Percentiles rank a stretch among this genome's conserved stretches.
Conservation (phyloP, 1,140 invertebrate genomes). For the Heliothis virescens region DNA sequence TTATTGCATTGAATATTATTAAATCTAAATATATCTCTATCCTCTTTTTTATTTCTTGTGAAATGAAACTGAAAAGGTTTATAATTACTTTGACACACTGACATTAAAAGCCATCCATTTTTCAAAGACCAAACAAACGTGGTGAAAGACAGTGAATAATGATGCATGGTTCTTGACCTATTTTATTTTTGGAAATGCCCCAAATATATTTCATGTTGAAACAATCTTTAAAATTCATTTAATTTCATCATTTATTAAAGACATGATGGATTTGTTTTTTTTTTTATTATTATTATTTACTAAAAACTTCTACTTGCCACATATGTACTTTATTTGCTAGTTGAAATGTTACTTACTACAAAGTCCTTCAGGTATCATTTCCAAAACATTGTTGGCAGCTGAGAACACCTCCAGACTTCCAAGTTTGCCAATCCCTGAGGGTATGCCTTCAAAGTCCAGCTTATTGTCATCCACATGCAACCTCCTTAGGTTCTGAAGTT, state of each 20-base stretch:
- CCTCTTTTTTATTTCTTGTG: no score
- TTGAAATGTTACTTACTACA: slow-evolving; percentile 88
- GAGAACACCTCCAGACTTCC: slow-evolving; percentile 97
- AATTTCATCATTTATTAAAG: neutral
- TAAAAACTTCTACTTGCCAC: neutral
- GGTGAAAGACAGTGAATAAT: slow-evolving; percentile 12
- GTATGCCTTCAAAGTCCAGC: slow-evolving; percentile 99
- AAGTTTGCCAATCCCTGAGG: slow-evolving; percentile 98
- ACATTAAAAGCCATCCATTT: neutral
- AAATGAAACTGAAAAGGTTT: no score
- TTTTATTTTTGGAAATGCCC: slow-evolving; percentile 15
- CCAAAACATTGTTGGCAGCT: slow-evolving; percentile 97
- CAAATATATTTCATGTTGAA: neutral
- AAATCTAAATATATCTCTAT: no score
- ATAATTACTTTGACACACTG: neutral
- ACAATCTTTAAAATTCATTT: neutral
- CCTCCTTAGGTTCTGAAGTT: slow-evolving; percentile 93
- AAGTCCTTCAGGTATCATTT: slow-evolving; percentile 99
- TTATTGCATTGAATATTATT: no score
- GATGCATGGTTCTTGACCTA: neutral
- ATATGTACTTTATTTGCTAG: neutral
- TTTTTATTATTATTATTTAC: neutral
- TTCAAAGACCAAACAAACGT: neutral
- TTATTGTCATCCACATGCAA: slow-evolving; percentile 98
- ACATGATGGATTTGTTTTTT: neutral